Conservation (phyloP, 2,888 invertebrate species). For the Mesoligia furuncula region DNA sequence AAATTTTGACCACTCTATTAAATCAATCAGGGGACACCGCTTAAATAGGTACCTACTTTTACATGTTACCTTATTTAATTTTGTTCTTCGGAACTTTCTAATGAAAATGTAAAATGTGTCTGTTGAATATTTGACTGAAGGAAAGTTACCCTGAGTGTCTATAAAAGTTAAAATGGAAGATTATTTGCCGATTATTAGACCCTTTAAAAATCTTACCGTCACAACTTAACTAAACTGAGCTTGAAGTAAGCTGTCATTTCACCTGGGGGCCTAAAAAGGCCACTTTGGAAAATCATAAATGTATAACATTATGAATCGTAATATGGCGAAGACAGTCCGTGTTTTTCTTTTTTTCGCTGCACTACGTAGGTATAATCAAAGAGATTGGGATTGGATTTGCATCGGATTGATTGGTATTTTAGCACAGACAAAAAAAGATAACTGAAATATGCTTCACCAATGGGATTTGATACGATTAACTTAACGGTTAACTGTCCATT, state of each 20-base stretch:
- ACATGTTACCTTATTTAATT: slow-evolving; percentile 55
- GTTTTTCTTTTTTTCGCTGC: too few relatives aligned
- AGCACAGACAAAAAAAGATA: too few relatives aligned
- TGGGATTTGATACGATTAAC: too few relatives aligned
- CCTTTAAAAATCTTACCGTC: background rate
- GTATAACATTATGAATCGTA: too few relatives aligned
- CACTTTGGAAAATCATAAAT: too few relatives aligned
- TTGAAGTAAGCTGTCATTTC: background rate
- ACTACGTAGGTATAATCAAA: too few relatives aligned
- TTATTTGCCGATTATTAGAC: background rate
- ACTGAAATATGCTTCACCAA: too few relatives aligned
- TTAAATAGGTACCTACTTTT: slow-evolving; percentile 53
- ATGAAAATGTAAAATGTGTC: slow-evolving; percentile 18
- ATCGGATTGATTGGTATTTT: too few relatives aligned
- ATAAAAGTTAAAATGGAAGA: background rate
- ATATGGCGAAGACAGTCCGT: too few relatives aligned
- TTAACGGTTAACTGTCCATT: too few relatives aligned
- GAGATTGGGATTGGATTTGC: too few relatives aligned
- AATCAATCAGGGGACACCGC: slow-evolving; percentile 71
- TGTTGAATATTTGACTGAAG: slow-evolving; percentile 33
- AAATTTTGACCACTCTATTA: slow-evolving; percentile 84
- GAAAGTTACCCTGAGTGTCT: background rate
- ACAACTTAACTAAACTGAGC: background rate
- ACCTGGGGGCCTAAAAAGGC: too few relatives aligned
- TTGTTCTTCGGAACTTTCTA: slow-evolving; percentile 31